Conservation (phyloP, 2,113 vertebrate genomes). For the Phocoena phocoena region DNA sequence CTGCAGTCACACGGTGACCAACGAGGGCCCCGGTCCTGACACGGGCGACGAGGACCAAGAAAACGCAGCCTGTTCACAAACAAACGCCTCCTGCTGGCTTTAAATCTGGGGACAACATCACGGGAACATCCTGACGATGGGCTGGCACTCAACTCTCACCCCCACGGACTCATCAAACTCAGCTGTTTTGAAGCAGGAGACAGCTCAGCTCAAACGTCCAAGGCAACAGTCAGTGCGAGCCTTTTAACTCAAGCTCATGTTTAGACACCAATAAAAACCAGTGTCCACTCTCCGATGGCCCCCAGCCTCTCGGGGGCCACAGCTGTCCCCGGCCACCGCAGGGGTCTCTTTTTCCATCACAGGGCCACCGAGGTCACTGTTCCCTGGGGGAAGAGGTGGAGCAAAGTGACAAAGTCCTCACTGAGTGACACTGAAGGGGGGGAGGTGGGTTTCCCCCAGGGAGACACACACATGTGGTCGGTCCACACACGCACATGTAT, state of each 20-base stretch:
- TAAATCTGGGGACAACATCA: neutral
- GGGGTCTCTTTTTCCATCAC: neutral
- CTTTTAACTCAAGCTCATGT: neutral
- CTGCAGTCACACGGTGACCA: accelerated
- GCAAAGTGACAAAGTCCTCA: neutral
- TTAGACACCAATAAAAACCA: neutral
- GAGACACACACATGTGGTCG: accelerated
- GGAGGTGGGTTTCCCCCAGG: neutral
- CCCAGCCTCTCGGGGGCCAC: neutral
- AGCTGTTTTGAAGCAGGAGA: neutral
- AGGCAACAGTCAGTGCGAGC: neutral
- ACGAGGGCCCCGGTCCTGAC: neutral
- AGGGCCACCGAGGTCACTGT: neutral
- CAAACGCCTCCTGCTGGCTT: neutral
- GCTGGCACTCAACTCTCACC: neutral
- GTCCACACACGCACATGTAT: accelerated
- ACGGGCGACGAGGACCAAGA: accelerated
- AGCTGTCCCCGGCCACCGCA: neutral
- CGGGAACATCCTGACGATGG: neutral
- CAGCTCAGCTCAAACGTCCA: neutral
- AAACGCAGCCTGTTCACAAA: neutral
- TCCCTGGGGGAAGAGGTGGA: neutral
- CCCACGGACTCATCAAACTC: neutral
- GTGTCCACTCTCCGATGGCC: neutral
- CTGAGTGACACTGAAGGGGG: accelerated